phyloP scores from a whole-genome alignment of 2,113 vertebrate genomes.

The Sterrhoptilus dennistouni region DNA sequence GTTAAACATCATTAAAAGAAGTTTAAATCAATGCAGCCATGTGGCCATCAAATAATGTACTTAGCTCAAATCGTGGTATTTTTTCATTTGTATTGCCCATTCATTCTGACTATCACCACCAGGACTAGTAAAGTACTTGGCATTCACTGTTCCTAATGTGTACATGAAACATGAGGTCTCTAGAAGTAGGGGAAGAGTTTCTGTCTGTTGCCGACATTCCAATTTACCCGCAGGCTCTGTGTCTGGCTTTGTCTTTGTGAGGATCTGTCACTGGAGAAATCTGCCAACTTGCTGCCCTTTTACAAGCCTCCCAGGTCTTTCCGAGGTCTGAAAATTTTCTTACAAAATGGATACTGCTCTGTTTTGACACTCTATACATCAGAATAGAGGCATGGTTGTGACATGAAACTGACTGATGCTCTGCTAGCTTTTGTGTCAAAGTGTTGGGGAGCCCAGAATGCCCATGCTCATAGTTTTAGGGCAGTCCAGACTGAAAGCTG shows the following conservation, averaged over 20 bases:
- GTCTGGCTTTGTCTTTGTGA: not conserved
- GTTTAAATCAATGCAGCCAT: not conserved
- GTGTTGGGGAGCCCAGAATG: not conserved
- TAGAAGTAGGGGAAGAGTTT: not conserved
- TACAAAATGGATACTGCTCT: not conserved
- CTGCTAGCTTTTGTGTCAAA: not conserved
- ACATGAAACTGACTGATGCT: not conserved
- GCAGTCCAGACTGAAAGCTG: not conserved
- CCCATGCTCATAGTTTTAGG: fast-evolving
- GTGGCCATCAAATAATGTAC: not conserved
- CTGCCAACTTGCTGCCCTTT: not conserved
- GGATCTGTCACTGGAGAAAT: not conserved
- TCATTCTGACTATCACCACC: not conserved
- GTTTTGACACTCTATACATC: not conserved
- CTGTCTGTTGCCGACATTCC: not conserved
- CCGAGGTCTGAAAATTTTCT: not conserved
- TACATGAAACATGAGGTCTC: not conserved
- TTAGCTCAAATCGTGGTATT: not conserved
- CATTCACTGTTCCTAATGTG: not conserved
- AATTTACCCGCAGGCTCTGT: not conserved
- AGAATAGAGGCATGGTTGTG: not conserved
- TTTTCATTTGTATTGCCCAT: not conserved
- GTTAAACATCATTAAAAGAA: not conserved
- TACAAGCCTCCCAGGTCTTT: not conserved
- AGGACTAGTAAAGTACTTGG: not conserved